Conservation (phyloP, 2,888 invertebrate species). For the Oscheius onirici region DNA sequence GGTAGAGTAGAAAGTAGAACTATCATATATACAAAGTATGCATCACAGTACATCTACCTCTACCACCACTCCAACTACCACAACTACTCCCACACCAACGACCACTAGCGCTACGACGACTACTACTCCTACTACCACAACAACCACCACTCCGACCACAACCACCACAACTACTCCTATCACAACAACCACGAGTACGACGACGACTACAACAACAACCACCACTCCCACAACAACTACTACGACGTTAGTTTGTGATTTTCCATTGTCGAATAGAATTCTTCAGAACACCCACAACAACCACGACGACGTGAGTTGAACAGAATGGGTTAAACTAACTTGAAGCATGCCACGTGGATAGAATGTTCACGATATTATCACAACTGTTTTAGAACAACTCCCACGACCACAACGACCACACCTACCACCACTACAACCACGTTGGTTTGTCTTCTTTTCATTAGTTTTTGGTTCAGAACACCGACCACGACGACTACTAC, state of each 20-base stretch:
- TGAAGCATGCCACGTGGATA: too few relatives aligned
- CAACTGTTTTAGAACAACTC: not conserved
- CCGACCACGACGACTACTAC: not conserved
- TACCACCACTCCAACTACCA: too few relatives aligned
- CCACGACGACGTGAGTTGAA: not conserved
- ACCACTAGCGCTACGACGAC: not conserved
- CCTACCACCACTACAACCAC: slow-evolving; percentile 6
- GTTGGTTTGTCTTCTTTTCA: not conserved
- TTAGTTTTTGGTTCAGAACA: not conserved
- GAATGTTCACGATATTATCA: not conserved
- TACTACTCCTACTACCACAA: not conserved
- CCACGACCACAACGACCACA: not conserved
- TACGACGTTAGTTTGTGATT: not conserved
- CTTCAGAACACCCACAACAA: not conserved
- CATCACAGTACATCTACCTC: too few relatives aligned
- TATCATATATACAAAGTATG: too few relatives aligned
- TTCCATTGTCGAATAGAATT: not conserved
- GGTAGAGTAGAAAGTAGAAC: too few relatives aligned
- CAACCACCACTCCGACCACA: not conserved
- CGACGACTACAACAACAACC: not conserved
- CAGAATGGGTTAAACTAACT: too few relatives aligned
- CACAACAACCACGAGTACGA: not conserved
- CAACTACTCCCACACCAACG: not conserved
- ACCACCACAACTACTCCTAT: not conserved
- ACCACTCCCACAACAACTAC: not conserved